Evolutionary conservation across 2,888 invertebrate species (phyloP), one percentile per base, ranked within the genome.

Genomic region (Sympetrum striolatum): DNA sequence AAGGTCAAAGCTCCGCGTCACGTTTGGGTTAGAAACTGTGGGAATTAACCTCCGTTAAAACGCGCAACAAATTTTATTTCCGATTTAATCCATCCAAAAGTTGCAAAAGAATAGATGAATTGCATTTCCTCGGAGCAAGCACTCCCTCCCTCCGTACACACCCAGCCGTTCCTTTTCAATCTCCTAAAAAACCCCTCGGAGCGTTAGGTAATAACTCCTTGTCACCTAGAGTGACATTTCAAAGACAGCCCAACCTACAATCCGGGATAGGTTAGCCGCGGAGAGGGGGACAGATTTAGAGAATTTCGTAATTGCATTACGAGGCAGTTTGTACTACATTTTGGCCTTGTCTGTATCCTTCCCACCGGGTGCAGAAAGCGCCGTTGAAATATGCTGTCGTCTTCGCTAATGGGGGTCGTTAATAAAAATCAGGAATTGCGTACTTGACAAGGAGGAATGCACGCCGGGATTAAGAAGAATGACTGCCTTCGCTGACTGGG

Each of bases 381-480:
- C n/a, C 22, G 60, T 37, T 60, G 58, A 58, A 60, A 60, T 86
- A 86, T 60, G 58, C 86, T 60, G 53, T 86, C 86, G 60, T 60
- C 86, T 86, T 86, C 18, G 60, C 58, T 86, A 60, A 86, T 86
- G 86, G 86, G 35, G 58, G 37, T 86, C 86, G 60, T 86, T 58
- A 86, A 86, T 86, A 86, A 60, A 86, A 86, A 86, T 60, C 86
- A 60, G 60, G 60, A 86, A 86, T 60, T 58, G 86, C 86, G 86
- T 58, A 58, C 60, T 53, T 37, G 86, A 86, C 86, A 60, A 60
- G 86, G 37, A 60, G 86, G 86, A 86, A 86, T 86, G 86, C 58
- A 15, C 60, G 58, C 14, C 35, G 58, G 86, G 37, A 86, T 60
- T 53, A 60, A 86, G 86, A 86, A 53, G 86, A 86, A 86, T 86